A percentile compares a stretch with the other conserved stretches of the same genome.
These are phyloP conservation scores for Hirtodrosophila alboralis DNA, from an alignment of 2,888 invertebrate genomes.

Conservation along the genomic window DNA sequence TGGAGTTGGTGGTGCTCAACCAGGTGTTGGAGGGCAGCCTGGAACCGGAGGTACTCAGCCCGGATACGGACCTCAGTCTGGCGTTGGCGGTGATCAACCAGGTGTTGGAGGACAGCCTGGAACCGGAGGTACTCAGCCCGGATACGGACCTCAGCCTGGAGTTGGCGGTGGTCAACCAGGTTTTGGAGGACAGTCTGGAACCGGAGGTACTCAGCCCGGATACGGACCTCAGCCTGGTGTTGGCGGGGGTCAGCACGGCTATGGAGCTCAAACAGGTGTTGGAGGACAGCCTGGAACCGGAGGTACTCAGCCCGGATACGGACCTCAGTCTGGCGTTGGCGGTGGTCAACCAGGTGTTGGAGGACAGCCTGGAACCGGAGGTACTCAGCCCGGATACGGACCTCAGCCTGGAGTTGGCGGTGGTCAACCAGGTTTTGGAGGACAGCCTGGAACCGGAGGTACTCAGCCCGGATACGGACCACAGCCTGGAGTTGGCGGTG, in stretches of 20 bases:
- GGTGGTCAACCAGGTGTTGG: constrained; percentile 15
- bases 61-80: constrained; percentile 26
- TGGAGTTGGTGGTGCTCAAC: constrained; percentile 3
- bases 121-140: constrained; percentile 19
- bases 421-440: constrained; percentile 24
- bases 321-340: constrained; percentile 11
- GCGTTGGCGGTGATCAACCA: constrained; percentile 18
- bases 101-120: constrained; percentile 22
- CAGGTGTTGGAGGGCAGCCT: constrained; percentile 13
- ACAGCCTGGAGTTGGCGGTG: constrained; percentile 19
- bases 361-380: constrained; percentile 9
- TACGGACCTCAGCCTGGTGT: constrained; percentile 8
- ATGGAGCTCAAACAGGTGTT: background rate
- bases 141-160: constrained; percentile 13
- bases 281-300: constrained; percentile 6
- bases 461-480: constrained; percentile 13
- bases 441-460: constrained; percentile 17
- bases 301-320: constrained; percentile 16
- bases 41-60: constrained; percentile 25
- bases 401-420: constrained; percentile 6
- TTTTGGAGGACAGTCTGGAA: background rate
- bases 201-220: constrained; percentile 19
- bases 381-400: constrained; percentile 20
- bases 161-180: constrained; percentile 23
- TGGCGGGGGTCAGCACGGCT: constrained; percentile 6